Evolutionary conservation across 2,888 invertebrate species (phyloP), one percentile per base, ranked within the genome.

Genomic region (Aromia moschata): DNA sequence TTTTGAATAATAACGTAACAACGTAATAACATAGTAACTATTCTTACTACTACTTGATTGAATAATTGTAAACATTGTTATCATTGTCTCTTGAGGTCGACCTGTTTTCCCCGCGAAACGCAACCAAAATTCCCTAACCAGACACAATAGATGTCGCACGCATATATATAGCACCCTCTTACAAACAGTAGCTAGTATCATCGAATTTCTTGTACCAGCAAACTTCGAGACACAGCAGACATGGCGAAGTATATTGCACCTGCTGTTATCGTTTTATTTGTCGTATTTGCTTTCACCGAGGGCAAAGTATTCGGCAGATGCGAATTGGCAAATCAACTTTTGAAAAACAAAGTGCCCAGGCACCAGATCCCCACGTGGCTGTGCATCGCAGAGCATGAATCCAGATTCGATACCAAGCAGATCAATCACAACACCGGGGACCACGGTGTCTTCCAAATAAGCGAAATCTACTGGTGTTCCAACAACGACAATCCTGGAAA

Each of bases 371-470:
- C 74, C 36, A 74, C 69, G 1, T 74, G 80, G 79, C 74, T 90
- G 51, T 91, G 90, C 81, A 88, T 91, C 72, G 89, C 88, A 10
- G 83, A 84, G 71, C 87, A 89, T 80, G 90, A 91, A 78, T n/a
- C n/a, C n/a, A n/a, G n/a, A 9, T 86, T 84, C 75, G 84, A 91
- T 71, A 90, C 90, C 1, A 81, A 86, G n/a, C 88, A 89, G 1
- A 78, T 84, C 53, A 86, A 86, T 9, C 78, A 77, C 12, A 81
- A 84, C 72, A 88, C 87, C 60, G 85, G 85, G 0, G 90, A 91
- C 79, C 89, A 91, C 74, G 91, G 91, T 10, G 64, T 76, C 15
- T 87, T 91, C 72, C 91, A 91, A 78, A 90, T 91, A 70, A 89
- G 88, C 72, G 86, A 90, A 75, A 80, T 87, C 46, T 91, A 85